Conservation (phyloP, 1,140 invertebrate genomes). For the Trichoplusia ni region DNA sequence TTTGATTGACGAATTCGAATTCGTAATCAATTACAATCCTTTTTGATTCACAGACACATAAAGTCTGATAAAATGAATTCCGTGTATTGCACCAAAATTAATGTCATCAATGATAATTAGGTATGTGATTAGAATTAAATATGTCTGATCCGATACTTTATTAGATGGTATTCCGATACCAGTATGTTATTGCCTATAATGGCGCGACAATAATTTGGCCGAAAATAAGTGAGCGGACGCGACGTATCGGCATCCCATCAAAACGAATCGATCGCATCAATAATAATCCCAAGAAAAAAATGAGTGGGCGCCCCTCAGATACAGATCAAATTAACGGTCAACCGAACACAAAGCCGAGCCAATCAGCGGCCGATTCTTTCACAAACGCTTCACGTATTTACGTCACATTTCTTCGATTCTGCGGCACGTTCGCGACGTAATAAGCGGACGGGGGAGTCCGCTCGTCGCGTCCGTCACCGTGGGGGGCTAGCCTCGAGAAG, state of each 20-base stretch:
- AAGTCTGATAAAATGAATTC: too few relatives aligned
- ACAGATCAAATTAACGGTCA: conserved; percentile 75
- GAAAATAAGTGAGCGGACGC: conserved; percentile 11
- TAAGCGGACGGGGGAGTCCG: conserved; percentile 69
- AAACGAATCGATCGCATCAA: conserved; percentile 58
- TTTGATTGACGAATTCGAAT: too few relatives aligned
- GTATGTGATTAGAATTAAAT: too few relatives aligned
- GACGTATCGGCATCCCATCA: conserved; percentile 32
- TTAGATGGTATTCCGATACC: too few relatives aligned
- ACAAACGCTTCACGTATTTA: conserved; percentile 71
- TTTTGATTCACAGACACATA: too few relatives aligned
- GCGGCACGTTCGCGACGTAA: conserved; percentile 78
- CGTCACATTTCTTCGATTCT: conserved; percentile 79
- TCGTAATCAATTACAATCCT: too few relatives aligned
- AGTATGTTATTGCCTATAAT: too few relatives aligned
- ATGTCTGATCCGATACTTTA: too few relatives aligned
- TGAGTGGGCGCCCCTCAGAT: conserved; percentile 51
- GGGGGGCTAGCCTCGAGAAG: not conserved
- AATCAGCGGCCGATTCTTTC: conserved; percentile 75
- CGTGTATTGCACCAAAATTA: too few relatives aligned
- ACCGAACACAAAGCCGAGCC: conserved; percentile 67
- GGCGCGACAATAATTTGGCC: conserved; percentile 2
- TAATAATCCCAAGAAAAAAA: conserved; percentile 67
- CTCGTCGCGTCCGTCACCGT: conserved; percentile 57
- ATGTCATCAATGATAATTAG: too few relatives aligned